These are phyloP conservation scores for Hepsetus odoe DNA, from an alignment of 2,113 vertebrate genomes.

Conservation along the genomic window DNA sequence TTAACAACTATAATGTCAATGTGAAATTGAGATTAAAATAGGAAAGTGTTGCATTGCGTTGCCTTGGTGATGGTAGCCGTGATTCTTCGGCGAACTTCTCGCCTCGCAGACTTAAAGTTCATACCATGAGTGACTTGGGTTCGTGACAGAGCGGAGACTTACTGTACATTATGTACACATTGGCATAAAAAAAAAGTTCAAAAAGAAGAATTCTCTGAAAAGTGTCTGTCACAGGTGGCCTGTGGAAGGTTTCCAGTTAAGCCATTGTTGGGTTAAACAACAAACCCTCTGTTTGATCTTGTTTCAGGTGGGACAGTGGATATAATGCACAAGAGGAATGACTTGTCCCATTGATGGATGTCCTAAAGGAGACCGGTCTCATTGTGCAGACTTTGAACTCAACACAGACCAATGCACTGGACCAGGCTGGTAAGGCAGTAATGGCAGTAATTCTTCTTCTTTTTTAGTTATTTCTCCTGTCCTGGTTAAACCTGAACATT, in stretches of 20 bases:
- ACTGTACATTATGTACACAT: background rate
- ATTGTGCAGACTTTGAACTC: constrained; percentile 86
- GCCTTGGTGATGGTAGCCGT: constrained; percentile 71
- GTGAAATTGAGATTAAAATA: constrained; percentile 79
- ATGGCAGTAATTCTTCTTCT: too few species aligned
- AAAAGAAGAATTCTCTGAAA: too few species aligned
- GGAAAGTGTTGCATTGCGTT: constrained; percentile 72
- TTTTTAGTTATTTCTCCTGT: too few species aligned
- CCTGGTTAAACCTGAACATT: too few species aligned
- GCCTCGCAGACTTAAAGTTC: constrained; percentile 70
- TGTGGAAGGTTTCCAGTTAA: background rate
- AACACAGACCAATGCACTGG: constrained; percentile 84
- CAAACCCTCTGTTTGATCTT: constrained; percentile 49
- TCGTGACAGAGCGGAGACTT: background rate
- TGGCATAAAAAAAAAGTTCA: too few species aligned
- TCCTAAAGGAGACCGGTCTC: constrained; percentile 90
- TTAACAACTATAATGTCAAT: constrained; percentile 77
- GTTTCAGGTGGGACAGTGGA: constrained; percentile 84
- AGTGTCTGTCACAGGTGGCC: background rate
- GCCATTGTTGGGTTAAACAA: constrained; percentile 35
- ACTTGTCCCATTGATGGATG: constrained; percentile 94
- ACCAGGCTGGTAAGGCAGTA: constrained; percentile 85
- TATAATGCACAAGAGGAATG: constrained; percentile 87
- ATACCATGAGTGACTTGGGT: constrained; percentile 53
- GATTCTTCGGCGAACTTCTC: constrained; percentile 69